Conservation (phyloP, 2,113 vertebrate genomes). For the Megalops atlanticus region DNA sequence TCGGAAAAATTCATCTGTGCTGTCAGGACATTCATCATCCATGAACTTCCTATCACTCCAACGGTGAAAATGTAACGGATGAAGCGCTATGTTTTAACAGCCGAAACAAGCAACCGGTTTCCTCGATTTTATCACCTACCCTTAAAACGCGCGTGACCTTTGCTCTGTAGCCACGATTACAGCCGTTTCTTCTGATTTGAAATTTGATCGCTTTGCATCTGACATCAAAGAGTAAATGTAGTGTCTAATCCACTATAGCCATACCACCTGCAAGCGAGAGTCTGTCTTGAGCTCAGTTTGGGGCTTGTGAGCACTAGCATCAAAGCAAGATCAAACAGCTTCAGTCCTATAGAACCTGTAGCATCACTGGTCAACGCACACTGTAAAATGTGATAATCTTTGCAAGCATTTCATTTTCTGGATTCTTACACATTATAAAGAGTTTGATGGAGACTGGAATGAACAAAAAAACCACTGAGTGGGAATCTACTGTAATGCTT, state of each 20-base stretch:
- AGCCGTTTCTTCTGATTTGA: not conserved
- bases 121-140: too few relatives aligned
- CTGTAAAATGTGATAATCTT: not conserved
- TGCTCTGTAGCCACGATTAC: too few relatives aligned
- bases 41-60: too few relatives aligned
- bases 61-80: too few relatives aligned
- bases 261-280: not conserved
- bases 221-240: not conserved
- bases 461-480: too few relatives aligned
- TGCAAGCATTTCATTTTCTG: not conserved
- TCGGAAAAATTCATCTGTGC: too few relatives aligned
- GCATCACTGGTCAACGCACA: not conserved
- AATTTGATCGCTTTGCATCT: not conserved
- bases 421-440: not conserved
- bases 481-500: too few relatives aligned
- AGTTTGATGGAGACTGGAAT: not conserved
- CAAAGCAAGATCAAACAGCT: not conserved
- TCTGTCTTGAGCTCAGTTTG: not conserved
- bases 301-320: not conserved
- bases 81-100: too few relatives aligned
- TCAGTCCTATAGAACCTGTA: not conserved
- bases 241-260: not conserved
- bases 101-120: too few relatives aligned
- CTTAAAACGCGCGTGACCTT: too few relatives aligned
- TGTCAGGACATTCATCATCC: too few relatives aligned